A percentile compares a stretch with the other conserved stretches of the same genome.
phyloP scores from a whole-genome alignment of 2,113 vertebrate species.

The Ictidomys tridecemlineatus region DNA sequence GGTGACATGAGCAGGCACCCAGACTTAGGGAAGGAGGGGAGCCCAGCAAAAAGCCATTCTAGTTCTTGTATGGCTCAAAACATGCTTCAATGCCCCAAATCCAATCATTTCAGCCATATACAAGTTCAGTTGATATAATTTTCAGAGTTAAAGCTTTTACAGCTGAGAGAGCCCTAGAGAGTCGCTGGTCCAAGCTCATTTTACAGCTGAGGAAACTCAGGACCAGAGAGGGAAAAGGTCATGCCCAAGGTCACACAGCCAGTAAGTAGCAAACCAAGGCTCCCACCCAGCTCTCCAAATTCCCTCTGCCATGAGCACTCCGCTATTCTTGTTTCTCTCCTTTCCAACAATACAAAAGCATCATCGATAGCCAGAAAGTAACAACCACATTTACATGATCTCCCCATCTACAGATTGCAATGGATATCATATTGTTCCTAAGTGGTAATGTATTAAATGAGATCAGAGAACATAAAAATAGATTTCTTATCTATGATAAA shows the following conservation, averaged over 20 bases:
- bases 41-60: not conserved
- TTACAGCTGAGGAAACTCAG: slow-evolving; percentile 71
- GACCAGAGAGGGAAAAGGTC: slow-evolving; percentile 48
- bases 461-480: slow-evolving; percentile 58
- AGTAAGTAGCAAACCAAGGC: not conserved
- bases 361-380: not conserved
- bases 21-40: not conserved
- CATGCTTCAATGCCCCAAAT: not conserved
- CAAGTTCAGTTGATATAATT: slow-evolving; percentile 14
- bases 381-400: slow-evolving; percentile 41
- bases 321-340: not conserved
- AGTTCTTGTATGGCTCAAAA: not conserved
- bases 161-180: slow-evolving; percentile 63
- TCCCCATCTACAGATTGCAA: slow-evolving; percentile 50
- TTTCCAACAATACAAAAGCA: not conserved
- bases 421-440: slow-evolving; percentile 51
- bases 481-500: not conserved
- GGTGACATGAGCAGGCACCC: rapidly evolving
- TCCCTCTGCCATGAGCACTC: not conserved
- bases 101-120: slow-evolving; percentile 45
- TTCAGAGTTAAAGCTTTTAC: slow-evolving; percentile 58
- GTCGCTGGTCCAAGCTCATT: slow-evolving; percentile 56
- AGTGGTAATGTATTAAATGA: slow-evolving; percentile 69
- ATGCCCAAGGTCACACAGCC: slow-evolving; percentile 54
- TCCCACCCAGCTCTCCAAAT: not conserved